Evolutionary conservation across 2,888 invertebrate genomes (phyloP), one percentile per base, ranked within the genome.

Genomic region (Melinopterus prodromus): DNA sequence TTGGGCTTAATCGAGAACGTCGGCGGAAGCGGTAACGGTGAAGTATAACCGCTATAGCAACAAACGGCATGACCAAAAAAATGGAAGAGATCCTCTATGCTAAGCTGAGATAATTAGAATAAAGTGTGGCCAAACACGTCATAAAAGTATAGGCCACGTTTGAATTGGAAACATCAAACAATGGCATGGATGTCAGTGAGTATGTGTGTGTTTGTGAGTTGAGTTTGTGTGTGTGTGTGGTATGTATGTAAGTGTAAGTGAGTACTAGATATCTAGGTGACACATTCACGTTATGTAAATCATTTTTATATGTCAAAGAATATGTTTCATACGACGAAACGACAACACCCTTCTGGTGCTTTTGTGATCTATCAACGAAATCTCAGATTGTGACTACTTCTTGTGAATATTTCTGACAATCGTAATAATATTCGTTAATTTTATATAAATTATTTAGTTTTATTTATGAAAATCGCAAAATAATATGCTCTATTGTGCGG

Each of bases 61-160:
- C 16, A 71, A 16, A 35, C 12, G 35, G 16, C 26, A 71, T 71
- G 71, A 70, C 16, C 15, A 70, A 77, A 38, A 77, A 71, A n/a
- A n/a, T 71, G 72, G 78, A 70, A 16, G 71, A 76, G 79, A 82
- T 83, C 82, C 82, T 82, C 82, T 82, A 80, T 80, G 82, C 79
- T 80, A 81, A 80, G 82, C 81, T 79, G 77, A 36, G 16, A 79
- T 38, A 35, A 78, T 76, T 37, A 74, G 37, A 74, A 74, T 78
- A 77, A 81, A 77, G 74, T 77, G 77, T 79, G 78, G 82, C 83
- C 83, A 78, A 74, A 81, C 81, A 83, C 83, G 83, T 82, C 79
- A 83, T 83, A 83, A 79, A 72, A 79, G 83, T 83, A 81, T 80
- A 77, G 83, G 82, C 81, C 77, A 74, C 71, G 77, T 81, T 76